Percentiles rank a stretch among this genome's conserved stretches.
These are phyloP conservation scores for Branchipolynoe longqiensis DNA, from an alignment of 2,888 invertebrate genomes.

Conservation along the genomic window DNA sequence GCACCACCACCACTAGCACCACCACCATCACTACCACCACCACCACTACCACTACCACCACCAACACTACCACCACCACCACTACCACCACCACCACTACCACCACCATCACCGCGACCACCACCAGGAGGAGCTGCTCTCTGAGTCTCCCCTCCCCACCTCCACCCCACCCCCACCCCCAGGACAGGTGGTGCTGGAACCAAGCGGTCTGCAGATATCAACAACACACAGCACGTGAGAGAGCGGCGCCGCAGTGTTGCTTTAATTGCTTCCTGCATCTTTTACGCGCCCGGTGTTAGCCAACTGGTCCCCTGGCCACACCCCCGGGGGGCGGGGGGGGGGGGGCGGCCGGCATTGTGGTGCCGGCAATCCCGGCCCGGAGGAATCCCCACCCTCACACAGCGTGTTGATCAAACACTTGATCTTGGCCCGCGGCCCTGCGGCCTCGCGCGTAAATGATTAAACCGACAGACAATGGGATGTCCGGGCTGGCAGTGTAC, in stretches of 20 bases:
- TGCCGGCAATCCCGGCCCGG: not conserved
- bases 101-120: too few species aligned
- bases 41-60: too few species aligned
- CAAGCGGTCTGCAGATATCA: not conserved
- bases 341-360: not conserved
- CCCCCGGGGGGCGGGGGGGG: not conserved
- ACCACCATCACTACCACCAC: too few species aligned
- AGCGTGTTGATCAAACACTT: conserved; percentile 40
- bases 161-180: not conserved
- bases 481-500: not conserved
- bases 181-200: not conserved
- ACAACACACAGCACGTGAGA: not conserved
- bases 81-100: too few species aligned
- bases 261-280: conserved; percentile 14
- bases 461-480: not conserved
- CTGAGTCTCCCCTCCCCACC: too few species aligned
- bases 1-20: too few species aligned
- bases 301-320: not conserved
- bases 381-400: conserved; percentile 15
- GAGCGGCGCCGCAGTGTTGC: not conserved
- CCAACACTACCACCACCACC: too few species aligned
- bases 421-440: conserved; percentile 37
- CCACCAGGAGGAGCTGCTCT: too few species aligned
- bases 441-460: not conserved
- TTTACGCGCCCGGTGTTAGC: not conserved